Percentiles rank a stretch among this genome's conserved stretches.
Evolutionary conservation across 2,888 invertebrate genomes (phyloP).

Genomic region (Gymnoscelis rufifasciata): DNA sequence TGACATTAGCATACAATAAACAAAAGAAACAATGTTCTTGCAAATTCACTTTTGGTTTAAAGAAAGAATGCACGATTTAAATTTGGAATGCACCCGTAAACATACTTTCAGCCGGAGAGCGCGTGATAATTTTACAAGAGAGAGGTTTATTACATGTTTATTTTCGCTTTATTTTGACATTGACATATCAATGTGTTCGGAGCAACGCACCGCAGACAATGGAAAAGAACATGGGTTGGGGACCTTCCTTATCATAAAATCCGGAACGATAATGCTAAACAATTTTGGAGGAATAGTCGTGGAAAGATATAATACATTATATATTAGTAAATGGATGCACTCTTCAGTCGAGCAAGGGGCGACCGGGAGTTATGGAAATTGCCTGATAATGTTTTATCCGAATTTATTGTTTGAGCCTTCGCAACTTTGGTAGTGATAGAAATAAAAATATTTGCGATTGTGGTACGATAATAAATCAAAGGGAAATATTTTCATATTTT

Average conservation of each 20-base stretch:
- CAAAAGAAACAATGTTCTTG: not conserved
- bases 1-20: not conserved
- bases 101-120: constrained; percentile 1
- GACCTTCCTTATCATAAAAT: constrained; percentile 9
- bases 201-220: constrained; percentile 8
- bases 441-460: too few species aligned
- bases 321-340: too few species aligned
- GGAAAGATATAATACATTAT: too few species aligned
- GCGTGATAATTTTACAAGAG: not conserved
- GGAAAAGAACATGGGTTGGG: constrained; percentile 7
- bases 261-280: constrained; percentile 9
- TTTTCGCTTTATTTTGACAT: constrained; percentile 14
- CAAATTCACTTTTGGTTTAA: not conserved
- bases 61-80: not conserved
- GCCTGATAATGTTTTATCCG: too few species aligned
- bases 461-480: too few species aligned
- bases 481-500: too few species aligned
- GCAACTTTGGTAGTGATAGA: too few species aligned
- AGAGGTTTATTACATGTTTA: constrained; percentile 2
- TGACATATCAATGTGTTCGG: constrained; percentile 11
- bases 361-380: too few species aligned
- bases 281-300: not conserved
- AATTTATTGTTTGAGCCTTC: too few species aligned
- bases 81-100: constrained; percentile 9
- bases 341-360: too few species aligned